phyloP scores from a whole-genome alignment of 2,888 invertebrate genomes.

The Dryadula phaetusa region DNA sequence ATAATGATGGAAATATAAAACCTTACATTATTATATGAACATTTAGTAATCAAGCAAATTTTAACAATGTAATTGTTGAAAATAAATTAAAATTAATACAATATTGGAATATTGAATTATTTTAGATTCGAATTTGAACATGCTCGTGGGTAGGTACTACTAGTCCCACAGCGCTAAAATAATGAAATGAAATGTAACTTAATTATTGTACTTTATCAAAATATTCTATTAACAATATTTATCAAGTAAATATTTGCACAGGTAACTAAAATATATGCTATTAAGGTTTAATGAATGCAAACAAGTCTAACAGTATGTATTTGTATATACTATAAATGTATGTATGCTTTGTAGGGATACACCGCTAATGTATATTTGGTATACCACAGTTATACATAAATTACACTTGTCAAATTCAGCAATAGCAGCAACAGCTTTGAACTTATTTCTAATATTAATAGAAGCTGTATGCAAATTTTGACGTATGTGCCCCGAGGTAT shows the following conservation, averaged over 20 bases:
- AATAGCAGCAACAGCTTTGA: slow-evolving; percentile 19
- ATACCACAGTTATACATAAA: not conserved
- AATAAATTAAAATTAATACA: no score
- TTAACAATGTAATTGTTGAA: no score
- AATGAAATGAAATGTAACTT: not conserved
- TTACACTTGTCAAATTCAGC: slow-evolving; percentile 14
- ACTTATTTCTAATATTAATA: slow-evolving; percentile 34
- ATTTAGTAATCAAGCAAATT: no score
- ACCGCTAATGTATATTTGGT: not conserved
- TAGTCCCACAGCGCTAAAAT: not conserved
- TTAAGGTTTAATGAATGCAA: not conserved
- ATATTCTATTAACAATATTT: not conserved
- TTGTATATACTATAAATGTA: not conserved
- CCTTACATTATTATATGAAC: no score
- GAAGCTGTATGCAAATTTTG: slow-evolving; percentile 32
- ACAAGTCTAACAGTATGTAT: not conserved
- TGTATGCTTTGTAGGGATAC: not conserved
- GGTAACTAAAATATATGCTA: not conserved
- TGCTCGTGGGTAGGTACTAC: not conserved
- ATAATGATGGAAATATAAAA: no score
- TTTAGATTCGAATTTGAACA: not conserved
- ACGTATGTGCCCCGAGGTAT: slow-evolving; percentile 27
- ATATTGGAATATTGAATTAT: no score
- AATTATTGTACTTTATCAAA: not conserved
- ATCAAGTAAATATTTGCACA: not conserved